Evolutionary conservation across 2,113 vertebrate genomes (phyloP).

Genomic region (Amblyopsis rosae): DNA sequence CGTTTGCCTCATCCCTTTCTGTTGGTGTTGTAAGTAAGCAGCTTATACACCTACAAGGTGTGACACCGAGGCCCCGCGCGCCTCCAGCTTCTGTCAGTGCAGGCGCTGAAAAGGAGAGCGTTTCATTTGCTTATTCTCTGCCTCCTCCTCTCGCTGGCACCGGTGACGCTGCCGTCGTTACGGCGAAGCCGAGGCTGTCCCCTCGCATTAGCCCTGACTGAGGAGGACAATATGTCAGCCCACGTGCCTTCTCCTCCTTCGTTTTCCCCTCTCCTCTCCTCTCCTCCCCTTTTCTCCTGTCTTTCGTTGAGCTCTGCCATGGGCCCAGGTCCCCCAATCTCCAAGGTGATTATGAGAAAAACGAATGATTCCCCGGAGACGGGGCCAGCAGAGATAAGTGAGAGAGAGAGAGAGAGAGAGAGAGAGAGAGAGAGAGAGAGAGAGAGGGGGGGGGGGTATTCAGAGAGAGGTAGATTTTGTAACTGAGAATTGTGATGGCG

Average conservation of each 20-base stretch:
- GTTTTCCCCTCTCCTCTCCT: slow-evolving; percentile 43
- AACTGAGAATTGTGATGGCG: slow-evolving; percentile 52
- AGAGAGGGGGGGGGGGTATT: slow-evolving; percentile 43
- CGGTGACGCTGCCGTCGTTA: slow-evolving; percentile 51
- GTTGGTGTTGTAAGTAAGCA: slow-evolving; percentile 72
- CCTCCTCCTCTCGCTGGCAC: slow-evolving; percentile 50
- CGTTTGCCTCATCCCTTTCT: slow-evolving; percentile 67
- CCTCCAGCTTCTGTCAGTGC: slow-evolving; percentile 67
- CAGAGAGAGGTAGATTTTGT: slow-evolving; percentile 62
- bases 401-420: slow-evolving; percentile 57
- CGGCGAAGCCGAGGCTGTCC: slow-evolving; percentile 76
- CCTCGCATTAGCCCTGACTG: slow-evolving; percentile 73
- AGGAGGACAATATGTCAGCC: slow-evolving; percentile 68
- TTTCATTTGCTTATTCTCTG: slow-evolving; percentile 46
- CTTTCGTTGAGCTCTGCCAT: slow-evolving; percentile 61
- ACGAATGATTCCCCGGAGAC: slow-evolving; percentile 71
- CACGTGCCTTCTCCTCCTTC: slow-evolving; percentile 35
- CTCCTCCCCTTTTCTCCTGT: slow-evolving; percentile 29
- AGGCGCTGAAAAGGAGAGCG: slow-evolving; percentile 64
- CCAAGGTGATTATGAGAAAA: slow-evolving; percentile 79
- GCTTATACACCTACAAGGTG: slow-evolving; percentile 80
- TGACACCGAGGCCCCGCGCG: slow-evolving; percentile 72
- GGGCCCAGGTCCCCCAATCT: slow-evolving; percentile 75
- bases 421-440: slow-evolving; percentile 50
- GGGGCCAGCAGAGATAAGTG: slow-evolving; percentile 68